These are phyloP conservation scores for Ephialtes manifestator DNA, from an alignment of 2,888 invertebrate species.

Conservation along the genomic window DNA sequence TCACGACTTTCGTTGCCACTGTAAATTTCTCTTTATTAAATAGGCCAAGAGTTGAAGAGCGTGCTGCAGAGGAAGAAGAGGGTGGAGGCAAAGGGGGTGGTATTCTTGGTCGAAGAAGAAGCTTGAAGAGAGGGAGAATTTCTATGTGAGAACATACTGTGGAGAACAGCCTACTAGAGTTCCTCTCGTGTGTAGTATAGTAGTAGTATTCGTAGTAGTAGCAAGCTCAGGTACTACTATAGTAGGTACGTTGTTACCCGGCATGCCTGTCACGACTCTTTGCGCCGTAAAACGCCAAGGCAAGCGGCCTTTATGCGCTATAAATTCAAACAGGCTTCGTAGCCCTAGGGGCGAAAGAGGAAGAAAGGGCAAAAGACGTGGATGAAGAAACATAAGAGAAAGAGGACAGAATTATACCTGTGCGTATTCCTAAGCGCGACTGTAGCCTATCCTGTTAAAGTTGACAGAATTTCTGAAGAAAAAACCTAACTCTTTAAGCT, in stretches of 20 bases:
- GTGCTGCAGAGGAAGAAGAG: constrained; percentile 69
- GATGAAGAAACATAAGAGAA: constrained; percentile 37
- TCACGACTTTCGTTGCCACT: constrained; percentile 82
- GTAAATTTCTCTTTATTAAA: constrained; percentile 79
- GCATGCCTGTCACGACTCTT: constrained; percentile 78
- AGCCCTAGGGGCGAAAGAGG: constrained; percentile 57
- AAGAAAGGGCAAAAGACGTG: constrained; percentile 43
- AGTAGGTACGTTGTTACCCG: constrained; percentile 68
- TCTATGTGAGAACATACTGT: constrained; percentile 3
- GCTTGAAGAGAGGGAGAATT: constrained; percentile 20
- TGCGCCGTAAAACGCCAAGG: constrained; percentile 77
- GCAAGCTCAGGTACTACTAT: constrained; percentile 42
- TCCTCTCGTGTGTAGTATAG: constrained; percentile 24
- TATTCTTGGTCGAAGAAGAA: constrained; percentile 49
- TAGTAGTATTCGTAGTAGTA: not conserved
- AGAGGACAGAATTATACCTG: not conserved
- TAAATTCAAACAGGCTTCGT: constrained; percentile 82
- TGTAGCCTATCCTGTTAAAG: constrained; percentile 9
- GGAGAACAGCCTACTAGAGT: constrained; percentile 23
- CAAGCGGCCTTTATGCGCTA: constrained; percentile 82
- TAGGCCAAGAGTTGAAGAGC: constrained; percentile 76
- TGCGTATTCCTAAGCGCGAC: constrained; percentile 23
- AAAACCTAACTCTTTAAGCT: not conserved
- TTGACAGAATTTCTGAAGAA: constrained; percentile 18
- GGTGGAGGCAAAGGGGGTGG: constrained; percentile 65